A percentile compares a stretch with the other conserved stretches of the same genome.
phyloP scores from a whole-genome alignment of 2,888 invertebrate genomes.

The Stenodera caucasica region DNA sequence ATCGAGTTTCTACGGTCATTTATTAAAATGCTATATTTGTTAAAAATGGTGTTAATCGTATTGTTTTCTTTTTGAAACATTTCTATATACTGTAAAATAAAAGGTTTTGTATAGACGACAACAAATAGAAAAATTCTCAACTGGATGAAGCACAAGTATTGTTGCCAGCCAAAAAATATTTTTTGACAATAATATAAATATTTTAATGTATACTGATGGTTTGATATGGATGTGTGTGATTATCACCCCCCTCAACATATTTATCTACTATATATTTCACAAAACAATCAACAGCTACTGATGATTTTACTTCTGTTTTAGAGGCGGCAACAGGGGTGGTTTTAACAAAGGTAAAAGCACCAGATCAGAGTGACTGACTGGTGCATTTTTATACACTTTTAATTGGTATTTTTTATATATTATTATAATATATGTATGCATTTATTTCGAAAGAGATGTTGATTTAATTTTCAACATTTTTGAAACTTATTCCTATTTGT shows the following conservation, averaged over 20 bases:
- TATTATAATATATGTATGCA: conserved; percentile 18
- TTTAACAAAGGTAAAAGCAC: conserved; percentile 95
- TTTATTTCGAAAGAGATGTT: conserved; percentile 35
- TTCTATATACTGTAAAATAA: conserved; percentile 20
- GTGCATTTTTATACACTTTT: conserved; percentile 67
- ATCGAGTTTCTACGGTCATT: not conserved
- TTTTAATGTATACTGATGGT: conserved; percentile 21
- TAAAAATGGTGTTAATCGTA: not conserved
- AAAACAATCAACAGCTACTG: conserved; percentile 64
- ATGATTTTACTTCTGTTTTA: conserved; percentile 83
- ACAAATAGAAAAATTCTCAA: conserved; percentile 26
- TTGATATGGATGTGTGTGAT: conserved; percentile 32
- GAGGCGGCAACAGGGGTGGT: conserved; percentile 94
- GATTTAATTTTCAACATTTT: not conserved
- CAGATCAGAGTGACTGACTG: conserved; percentile 69
- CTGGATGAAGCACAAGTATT: conserved; percentile 24
- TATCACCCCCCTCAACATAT: conserved; percentile 52
- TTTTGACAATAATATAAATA: not conserved
- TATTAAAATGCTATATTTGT: not conserved
- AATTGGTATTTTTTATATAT: conserved; percentile 37
- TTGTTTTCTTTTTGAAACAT: not conserved
- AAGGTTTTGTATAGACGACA: conserved; percentile 26
- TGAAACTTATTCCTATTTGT: not conserved
- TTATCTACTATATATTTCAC: conserved; percentile 53
- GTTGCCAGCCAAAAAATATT: conserved; percentile 18